Evolutionary conservation across 35 echinoderm and acorn worm genomes (phyloP), one percentile per base, ranked within the genome.

Genomic region (Lytechinus variegatus): DNA sequence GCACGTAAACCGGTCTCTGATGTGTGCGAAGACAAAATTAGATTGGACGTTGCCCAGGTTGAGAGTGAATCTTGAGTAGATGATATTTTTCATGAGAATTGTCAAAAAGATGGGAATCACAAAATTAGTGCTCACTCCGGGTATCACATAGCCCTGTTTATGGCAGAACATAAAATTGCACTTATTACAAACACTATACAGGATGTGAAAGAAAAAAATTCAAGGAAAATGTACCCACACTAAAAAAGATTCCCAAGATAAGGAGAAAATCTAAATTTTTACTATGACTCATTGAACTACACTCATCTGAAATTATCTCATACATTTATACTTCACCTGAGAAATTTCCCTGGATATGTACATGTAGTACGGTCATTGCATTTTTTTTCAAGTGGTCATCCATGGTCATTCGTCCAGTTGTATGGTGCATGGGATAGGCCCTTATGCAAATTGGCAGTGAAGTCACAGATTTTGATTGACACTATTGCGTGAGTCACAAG

Each of bases 381-480:
- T 19, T 79, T 79, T 79, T 79, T 24, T 71, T 24, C 66, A 79
- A 79, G 66, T 79, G 66, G 66, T 79, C 19, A 79, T 24, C 66
- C 3, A 13, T 58, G n/a, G 66, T 79, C 66, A 79, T 16, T 79
- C 21, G 66, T 79, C 66, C 66, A 79, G 66, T 27, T 79, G 66
- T 16, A 79, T 79, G 66, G n/a, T 79, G 66, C 66, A 79, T 79
- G 24, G 66, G 66, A 79, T 79, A 79, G 66, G 66, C 66, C 66
- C 66, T 79, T 79, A 79, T 79, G 66, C 66, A 79, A 79, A 79
- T 79, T 79, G 12, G 66, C 66, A 79, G 14, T 7, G 21, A 7
- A 79, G 66, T 79, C 66, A 79, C 16, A 79, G 66, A 79, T 79
- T 79, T 79, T 79, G 66, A 79, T 79, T 79, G 66, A 79, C 66